Evolutionary conservation across 2,797 vertebrate genomes (phyloP), one percentile per base, ranked within the genome.

Genomic region (Labeo calbasu): DNA sequence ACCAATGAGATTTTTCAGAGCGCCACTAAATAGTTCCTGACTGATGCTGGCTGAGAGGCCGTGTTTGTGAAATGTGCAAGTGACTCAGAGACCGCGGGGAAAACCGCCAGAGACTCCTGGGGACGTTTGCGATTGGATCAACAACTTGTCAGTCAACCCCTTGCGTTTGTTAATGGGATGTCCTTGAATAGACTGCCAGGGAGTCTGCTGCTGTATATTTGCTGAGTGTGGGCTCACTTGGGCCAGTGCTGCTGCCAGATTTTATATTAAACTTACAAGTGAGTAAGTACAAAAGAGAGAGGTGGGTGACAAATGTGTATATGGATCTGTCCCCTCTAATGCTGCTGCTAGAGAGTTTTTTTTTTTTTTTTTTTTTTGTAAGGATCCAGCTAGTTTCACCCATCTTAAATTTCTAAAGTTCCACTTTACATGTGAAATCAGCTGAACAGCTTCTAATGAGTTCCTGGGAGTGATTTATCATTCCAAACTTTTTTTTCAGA

Each of bases 111-210:
- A 85, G 77, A 75, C 71, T 73, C 83, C 51, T 78, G 61, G 86
- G 86, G 81, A 85, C 57, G 71, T 87, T 85, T 83, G 75, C 59
- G 81, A 85, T 81, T 87, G 84, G 84, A 84, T 85, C 86, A 87
- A 82, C 71, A 70, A 66, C 80, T 73, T 87, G 86, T 87, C 86
- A 76, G 77, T 85, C 84, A 85, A 36, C 43, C 17, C 43, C 66
- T 83, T 50, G 86, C n/a, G 43, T 71, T 51, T 81, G 81, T 81
- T 80, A 83, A 76, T 79, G 70, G 70, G 36, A 40, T 46, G 80
- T 75, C 79, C 84, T 85, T 85, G 84, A 69, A 73, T 70, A 76
- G 51, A 82, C 77, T 68, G 76, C 61, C 53, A 79, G 17, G 21
- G 72, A 79, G 50, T 77, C 48, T 73, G 5, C 19, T 61, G 78